These are phyloP conservation scores for Manacus vitellinus DNA, from an alignment of 2,113 vertebrate species.

Conservation along the genomic window DNA sequence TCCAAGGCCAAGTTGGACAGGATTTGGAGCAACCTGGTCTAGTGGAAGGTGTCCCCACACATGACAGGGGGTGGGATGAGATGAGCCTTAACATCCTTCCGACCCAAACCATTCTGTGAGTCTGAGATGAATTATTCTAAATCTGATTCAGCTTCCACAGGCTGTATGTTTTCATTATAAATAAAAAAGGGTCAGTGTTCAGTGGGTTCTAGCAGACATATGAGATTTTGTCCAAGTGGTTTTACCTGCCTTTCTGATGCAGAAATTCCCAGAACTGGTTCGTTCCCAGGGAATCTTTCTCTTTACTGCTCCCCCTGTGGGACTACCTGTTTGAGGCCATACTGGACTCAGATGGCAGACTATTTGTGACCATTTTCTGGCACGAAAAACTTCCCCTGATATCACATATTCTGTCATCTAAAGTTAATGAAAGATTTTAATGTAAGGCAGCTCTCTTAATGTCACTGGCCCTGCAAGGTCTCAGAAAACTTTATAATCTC, in stretches of 20 bases:
- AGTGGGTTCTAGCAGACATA: background rate
- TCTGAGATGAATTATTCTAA: background rate
- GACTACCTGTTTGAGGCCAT: background rate
- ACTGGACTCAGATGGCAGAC: background rate
- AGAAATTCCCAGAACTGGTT: background rate
- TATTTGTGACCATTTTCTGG: background rate
- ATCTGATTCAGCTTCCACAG: background rate
- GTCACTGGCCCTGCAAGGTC: background rate
- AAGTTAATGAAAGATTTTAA: background rate
- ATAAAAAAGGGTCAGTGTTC: background rate
- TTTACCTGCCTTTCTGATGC: background rate
- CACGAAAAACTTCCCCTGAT: background rate
- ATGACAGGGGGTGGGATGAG: background rate
- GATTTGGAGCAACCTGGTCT: background rate
- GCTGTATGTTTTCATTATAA: background rate
- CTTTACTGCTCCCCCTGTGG: background rate
- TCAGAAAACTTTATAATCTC: background rate
- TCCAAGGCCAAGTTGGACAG: accelerated
- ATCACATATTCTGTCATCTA: background rate
- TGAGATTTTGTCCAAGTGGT: background rate
- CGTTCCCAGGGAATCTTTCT: background rate
- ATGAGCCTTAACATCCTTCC: background rate
- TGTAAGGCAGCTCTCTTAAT: background rate
- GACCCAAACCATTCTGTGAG: background rate
- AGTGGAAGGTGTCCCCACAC: background rate